phyloP scores from a whole-genome alignment of 2,113 vertebrate genomes.

The Spea bombifrons region DNA sequence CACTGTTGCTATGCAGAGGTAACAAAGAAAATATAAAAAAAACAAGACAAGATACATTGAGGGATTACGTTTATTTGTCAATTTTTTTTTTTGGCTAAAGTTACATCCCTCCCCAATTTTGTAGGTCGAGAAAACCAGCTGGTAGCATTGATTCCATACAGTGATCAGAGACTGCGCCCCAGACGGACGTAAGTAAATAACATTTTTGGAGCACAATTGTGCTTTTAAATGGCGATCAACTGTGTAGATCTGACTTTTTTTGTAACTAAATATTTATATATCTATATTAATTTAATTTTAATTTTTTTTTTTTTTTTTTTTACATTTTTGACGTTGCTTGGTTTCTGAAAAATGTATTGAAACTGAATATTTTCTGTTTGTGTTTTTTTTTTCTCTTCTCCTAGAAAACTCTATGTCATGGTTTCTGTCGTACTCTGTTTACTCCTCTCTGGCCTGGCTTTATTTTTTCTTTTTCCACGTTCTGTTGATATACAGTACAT shows the following conservation, averaged over 20 bases:
- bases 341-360: neutral
- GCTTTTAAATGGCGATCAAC: too few species aligned
- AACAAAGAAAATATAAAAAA: too few species aligned
- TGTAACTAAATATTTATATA: too few species aligned
- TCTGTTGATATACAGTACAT: constrained; percentile 89
- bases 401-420: constrained; percentile 91
- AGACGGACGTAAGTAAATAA: constrained; percentile 87
- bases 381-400: constrained; percentile 22
- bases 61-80: too few species aligned
- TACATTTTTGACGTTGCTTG: too few species aligned
- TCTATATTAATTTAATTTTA: too few species aligned
- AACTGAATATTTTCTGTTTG: neutral
- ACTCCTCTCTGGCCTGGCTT: constrained; percentile 85
- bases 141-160: constrained; percentile 96
- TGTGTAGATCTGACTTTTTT: too few species aligned
- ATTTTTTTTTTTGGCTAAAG: too few species aligned
- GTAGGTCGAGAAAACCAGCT: constrained; percentile 97
- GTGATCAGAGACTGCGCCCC: constrained; percentile 88
- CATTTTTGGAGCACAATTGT: neutral
- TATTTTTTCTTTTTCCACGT: constrained; percentile 96
- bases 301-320: too few species aligned
- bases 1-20: too few species aligned
- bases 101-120: constrained; percentile 27
- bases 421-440: constrained; percentile 87
- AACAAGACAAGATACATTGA: too few species aligned